Base-by-base conservation (phyloP, 37 sponge, comb jelly and placozoan species). In the Mnemiopsis leidyi region DNA sequence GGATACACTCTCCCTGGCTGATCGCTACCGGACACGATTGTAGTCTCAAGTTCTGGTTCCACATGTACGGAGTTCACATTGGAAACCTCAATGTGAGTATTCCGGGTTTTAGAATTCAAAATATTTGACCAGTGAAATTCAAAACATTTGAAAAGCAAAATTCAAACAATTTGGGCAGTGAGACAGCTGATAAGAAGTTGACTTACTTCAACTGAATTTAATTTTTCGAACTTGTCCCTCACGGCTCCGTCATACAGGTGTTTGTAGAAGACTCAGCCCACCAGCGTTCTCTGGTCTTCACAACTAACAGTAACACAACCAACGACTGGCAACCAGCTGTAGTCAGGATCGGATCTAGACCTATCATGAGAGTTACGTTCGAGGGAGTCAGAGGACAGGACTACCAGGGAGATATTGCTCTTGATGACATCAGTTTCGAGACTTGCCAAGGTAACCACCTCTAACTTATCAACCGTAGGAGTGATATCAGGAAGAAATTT, bases 361-460 rank as follows among this genome's bases (percentile, higher is more conserved):
- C 82, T 37, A 79, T 79, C 82, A 79, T 35, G 35, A 79, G 82
- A 25, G 75, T 71, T 5, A 28, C 30, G n/a, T 71, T 71, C 75
- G 75, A 71, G 75, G 90, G 90, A 40, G 90, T 85, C 29, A 28
- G 90, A 40, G 90, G 90, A 24, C 29, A 85, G 9, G 28, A 40
- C 61, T 40, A 40, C 40, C 25, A 23, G 30, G 93, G 94, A 20
- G 94, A 94, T 34, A 94, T 94, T 3, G 94, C 94, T n/a, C 36
- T 94, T 5, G 94, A 94, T 38, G 94, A 94, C 76, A 93, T 94
- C 92, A 29, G 76, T 0, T 94, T 94, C 39, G 18, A 16, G 25
- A 61, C 29, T 2, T 85, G 90, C 61, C 30, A 28, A 29, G 75
- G 25, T 71, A 18, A 28, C n/a, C n/a, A n/a, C n/a, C n/a, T n/a